Conservation (phyloP, 2,888 invertebrate species). For the Aphidius colemani region DNA sequence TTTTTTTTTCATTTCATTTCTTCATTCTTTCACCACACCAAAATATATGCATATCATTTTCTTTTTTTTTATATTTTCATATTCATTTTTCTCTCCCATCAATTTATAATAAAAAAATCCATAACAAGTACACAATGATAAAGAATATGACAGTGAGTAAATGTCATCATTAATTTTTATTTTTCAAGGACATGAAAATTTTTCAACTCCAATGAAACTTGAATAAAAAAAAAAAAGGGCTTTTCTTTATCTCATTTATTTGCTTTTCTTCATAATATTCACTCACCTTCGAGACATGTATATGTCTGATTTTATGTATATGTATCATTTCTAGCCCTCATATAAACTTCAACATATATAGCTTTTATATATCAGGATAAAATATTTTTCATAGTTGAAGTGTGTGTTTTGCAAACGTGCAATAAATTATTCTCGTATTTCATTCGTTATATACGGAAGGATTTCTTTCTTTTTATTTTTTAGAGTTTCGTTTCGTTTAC, state of each 20-base stretch:
- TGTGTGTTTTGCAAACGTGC: constrained; percentile 20
- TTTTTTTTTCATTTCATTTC: not conserved
- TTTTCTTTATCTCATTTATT: constrained; percentile 4
- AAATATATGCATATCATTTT: no score
- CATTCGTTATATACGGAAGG: constrained; percentile 12
- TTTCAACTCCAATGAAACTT: no score
- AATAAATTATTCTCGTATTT: constrained; percentile 28
- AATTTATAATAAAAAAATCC: no score
- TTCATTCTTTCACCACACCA: not conserved
- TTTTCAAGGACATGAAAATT: no score
- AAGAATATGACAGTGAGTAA: no score
- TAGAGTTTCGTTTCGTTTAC: not conserved
- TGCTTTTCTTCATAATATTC: not conserved
- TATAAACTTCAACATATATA: not conserved
- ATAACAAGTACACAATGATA: no score
- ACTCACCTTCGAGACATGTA: constrained; percentile 3
- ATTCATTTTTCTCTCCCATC: no score
- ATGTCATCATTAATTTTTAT: no score
- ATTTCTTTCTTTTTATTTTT: constrained; percentile 17
- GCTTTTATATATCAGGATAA: not conserved
- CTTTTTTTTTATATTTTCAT: no score
- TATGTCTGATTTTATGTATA: not conserved
- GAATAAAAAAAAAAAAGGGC: not conserved
- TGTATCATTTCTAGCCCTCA: constrained; percentile 15
- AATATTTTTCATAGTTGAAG: constrained; percentile 22